A percentile compares a stretch with the other conserved stretches of the same genome.
These are phyloP conservation scores for Catostomus latipinnis DNA, from an alignment of 2,797 vertebrate genomes.

Conservation along the genomic window DNA sequence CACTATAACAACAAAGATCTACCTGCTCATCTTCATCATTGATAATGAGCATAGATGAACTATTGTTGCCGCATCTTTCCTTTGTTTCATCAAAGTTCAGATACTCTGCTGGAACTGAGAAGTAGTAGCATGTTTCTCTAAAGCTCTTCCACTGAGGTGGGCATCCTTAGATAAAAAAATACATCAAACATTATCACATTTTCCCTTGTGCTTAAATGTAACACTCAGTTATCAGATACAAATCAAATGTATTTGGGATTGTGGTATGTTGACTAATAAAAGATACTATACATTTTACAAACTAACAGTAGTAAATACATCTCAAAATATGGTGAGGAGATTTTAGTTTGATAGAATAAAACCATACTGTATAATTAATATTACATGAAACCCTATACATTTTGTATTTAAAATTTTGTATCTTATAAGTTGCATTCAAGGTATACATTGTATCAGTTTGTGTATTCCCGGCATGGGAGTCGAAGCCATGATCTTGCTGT, in stretches of 20 bases:
- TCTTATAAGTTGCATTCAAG: background rate
- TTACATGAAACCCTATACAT: background rate
- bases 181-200: background rate
- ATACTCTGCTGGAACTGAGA: constrained; percentile 81
- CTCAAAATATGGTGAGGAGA: too few species aligned
- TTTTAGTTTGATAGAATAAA: background rate
- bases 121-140: constrained; percentile 91
- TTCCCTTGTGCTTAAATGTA: background rate
- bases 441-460: too few species aligned
- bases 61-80: constrained; percentile 83
- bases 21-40: constrained; percentile 93
- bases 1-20: constrained; percentile 31
- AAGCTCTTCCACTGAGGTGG: constrained; percentile 86
- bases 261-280: background rate
- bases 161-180: constrained; percentile 80
- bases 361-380: background rate
- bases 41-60: constrained; percentile 88
- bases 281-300: too few species aligned
- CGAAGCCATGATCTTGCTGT: too few species aligned
- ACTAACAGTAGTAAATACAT: too few species aligned
- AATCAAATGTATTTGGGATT: background rate
- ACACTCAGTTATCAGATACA: background rate
- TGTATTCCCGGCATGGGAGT: too few species aligned
- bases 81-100: constrained; percentile 87
- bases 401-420: too few species aligned